These are phyloP conservation scores for Eleutherodactylus coqui DNA, from an alignment of 2,797 vertebrate species.

Conservation along the genomic window DNA sequence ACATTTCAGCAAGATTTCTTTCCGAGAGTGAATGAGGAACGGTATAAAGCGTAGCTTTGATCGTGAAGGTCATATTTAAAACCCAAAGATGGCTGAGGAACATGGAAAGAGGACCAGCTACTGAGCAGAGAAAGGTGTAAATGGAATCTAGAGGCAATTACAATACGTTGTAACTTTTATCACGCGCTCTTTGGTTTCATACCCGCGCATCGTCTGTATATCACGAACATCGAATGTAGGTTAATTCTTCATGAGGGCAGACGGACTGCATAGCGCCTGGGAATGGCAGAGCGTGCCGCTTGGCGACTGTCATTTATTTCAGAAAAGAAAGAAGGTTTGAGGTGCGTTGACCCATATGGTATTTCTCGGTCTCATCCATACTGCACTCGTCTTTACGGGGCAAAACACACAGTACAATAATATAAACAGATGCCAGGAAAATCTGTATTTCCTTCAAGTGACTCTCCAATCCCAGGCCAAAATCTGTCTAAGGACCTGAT, in stretches of 20 bases:
- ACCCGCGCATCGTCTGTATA: not conserved
- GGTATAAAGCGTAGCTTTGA: not conserved
- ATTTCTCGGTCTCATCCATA: slow-evolving; percentile 24
- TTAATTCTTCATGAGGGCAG: not conserved
- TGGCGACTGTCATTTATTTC: slow-evolving; percentile 30
- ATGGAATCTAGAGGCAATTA: slow-evolving; percentile 12
- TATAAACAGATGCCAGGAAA: slow-evolving; percentile 8
- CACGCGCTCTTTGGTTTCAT: not conserved
- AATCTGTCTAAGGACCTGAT: too few species aligned
- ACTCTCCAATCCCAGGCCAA: too few species aligned
- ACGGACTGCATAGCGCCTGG: not conserved
- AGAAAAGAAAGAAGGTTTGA: slow-evolving; percentile 9
- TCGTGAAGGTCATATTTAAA: not conserved
- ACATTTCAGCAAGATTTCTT: slow-evolving; percentile 4
- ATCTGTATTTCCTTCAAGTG: not conserved
- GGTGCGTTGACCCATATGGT: slow-evolving; percentile 32
- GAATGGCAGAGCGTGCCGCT: not conserved
- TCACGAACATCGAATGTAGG: not conserved
- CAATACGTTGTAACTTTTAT: not conserved
- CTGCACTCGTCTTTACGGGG: not conserved
- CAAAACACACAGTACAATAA: not conserved
- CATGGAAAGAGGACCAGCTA: not conserved
- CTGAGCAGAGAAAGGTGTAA: not conserved
- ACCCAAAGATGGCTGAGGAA: slow-evolving; percentile 7
- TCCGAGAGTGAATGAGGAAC: not conserved